Percentiles rank a stretch among this genome's conserved stretches.
Evolutionary conservation across 2,113 vertebrate genomes (phyloP).

Genomic region (Suncus etruscus): DNA sequence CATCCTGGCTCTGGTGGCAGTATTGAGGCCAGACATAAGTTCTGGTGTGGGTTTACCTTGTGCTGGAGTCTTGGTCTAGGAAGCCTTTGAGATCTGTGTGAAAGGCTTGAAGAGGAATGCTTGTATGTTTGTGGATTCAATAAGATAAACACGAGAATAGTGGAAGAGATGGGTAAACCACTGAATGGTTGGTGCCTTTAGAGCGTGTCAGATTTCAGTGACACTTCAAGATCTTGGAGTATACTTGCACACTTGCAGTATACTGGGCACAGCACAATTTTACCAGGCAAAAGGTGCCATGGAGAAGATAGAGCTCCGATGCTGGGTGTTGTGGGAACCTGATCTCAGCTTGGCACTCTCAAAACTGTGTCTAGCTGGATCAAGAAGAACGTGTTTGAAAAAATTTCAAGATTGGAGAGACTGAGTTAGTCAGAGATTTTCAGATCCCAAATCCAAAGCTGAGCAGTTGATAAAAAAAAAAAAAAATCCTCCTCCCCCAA

Average conservation of each 20-base stretch:
- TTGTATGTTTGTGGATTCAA: not conserved
- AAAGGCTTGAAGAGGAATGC: not conserved
- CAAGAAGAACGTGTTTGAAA: not conserved
- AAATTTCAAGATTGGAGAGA: not conserved
- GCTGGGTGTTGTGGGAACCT: not conserved
- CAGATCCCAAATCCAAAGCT: too few species aligned
- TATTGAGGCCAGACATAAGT: not conserved
- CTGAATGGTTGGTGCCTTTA: fast-evolving
- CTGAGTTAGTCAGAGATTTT: too few species aligned
- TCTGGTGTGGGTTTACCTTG: not conserved
- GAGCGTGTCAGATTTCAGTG: not conserved
- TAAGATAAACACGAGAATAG: not conserved
- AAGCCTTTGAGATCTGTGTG: not conserved
- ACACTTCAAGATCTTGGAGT: not conserved
- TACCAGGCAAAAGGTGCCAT: not conserved
- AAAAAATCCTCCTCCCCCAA: too few species aligned
- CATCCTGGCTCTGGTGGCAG: not conserved
- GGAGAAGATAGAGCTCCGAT: not conserved
- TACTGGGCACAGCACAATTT: not conserved
- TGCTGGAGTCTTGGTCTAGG: not conserved
- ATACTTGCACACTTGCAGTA: too few species aligned
- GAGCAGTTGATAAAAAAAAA: not conserved
- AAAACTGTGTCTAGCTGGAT: not conserved
- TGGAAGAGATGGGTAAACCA: not conserved
- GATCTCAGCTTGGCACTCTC: not conserved